A percentile compares a stretch with the other conserved stretches of the same genome.
Evolutionary conservation across 2,888 invertebrate species (phyloP).

Genomic region (Allolobophora icterica): DNA sequence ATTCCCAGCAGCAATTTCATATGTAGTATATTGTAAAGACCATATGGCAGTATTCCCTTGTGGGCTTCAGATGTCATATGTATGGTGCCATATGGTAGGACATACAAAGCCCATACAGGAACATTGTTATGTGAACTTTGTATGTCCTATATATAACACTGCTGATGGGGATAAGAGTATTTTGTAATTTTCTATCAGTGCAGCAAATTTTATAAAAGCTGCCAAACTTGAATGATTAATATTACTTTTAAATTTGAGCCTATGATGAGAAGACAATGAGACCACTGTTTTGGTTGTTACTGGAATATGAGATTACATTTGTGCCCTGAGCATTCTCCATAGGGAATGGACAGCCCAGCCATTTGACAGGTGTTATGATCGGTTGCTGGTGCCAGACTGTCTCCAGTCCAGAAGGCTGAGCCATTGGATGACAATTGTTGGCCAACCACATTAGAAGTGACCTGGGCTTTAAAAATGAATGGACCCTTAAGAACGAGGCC

Average conservation of each 20-base stretch:
- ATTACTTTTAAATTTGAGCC: not conserved
- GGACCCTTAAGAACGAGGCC: not conserved
- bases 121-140: too few species aligned
- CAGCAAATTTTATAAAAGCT: not conserved
- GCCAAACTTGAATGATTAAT: not conserved
- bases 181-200: not conserved
- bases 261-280: not conserved
- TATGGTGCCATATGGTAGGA: too few species aligned
- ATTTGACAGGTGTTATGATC: not conserved
- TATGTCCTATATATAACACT: too few species aligned
- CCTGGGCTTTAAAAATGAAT: not conserved
- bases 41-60: too few species aligned
- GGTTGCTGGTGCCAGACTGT: not conserved
- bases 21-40: too few species aligned
- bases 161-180: not conserved
- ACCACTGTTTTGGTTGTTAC: conserved; percentile 1
- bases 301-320: not conserved
- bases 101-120: too few species aligned
- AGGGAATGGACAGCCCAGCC: not conserved
- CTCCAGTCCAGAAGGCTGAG: conserved; percentile 4
- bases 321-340: not conserved
- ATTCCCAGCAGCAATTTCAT: too few species aligned
- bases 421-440: not conserved
- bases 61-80: too few species aligned
- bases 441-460: not conserved